These are phyloP conservation scores for Coelopa pilipes DNA, from an alignment of 2,888 invertebrate species.

Conservation along the genomic window DNA sequence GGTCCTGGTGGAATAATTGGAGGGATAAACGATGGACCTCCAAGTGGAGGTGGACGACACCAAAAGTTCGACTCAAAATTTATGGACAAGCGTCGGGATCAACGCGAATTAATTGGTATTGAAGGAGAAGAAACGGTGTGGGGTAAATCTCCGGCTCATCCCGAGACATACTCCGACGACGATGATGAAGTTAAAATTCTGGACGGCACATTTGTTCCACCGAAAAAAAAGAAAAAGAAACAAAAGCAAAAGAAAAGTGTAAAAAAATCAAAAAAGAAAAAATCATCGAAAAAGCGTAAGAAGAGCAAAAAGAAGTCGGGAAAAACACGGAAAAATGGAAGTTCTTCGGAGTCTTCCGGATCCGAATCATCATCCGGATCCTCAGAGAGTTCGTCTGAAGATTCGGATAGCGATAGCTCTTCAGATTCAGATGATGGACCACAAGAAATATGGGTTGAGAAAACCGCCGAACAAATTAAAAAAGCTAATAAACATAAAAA, in stretches of 20 bases:
- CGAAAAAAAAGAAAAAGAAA: slow-evolving; percentile 56
- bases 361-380: slow-evolving; percentile 45
- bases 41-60: slow-evolving; percentile 39
- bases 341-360: slow-evolving; percentile 46
- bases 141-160: slow-evolving; percentile 78
- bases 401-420: slow-evolving; percentile 53
- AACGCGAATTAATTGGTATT: slow-evolving; percentile 80
- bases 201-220: slow-evolving; percentile 52
- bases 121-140: slow-evolving; percentile 77
- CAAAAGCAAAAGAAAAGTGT: slow-evolving; percentile 47
- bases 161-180: slow-evolving; percentile 70
- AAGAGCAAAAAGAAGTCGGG: slow-evolving; percentile 65
- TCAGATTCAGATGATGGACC: slow-evolving; percentile 52
- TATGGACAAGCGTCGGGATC: slow-evolving; percentile 76
- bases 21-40: slow-evolving; percentile 24
- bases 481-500: slow-evolving; percentile 65
- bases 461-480: slow-evolving; percentile 70
- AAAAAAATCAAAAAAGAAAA: slow-evolving; percentile 66
- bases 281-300: slow-evolving; percentile 68
- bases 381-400: slow-evolving; percentile 45
- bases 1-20: slow-evolving; percentile 43
- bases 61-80: slow-evolving; percentile 68
- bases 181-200: slow-evolving; percentile 60
- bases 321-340: slow-evolving; percentile 62
- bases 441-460: slow-evolving; percentile 78